Percentiles rank a stretch among this genome's conserved stretches.
Conservation (phyloP, 2,888 invertebrate species). For the Polyommatus icarus region DNA sequence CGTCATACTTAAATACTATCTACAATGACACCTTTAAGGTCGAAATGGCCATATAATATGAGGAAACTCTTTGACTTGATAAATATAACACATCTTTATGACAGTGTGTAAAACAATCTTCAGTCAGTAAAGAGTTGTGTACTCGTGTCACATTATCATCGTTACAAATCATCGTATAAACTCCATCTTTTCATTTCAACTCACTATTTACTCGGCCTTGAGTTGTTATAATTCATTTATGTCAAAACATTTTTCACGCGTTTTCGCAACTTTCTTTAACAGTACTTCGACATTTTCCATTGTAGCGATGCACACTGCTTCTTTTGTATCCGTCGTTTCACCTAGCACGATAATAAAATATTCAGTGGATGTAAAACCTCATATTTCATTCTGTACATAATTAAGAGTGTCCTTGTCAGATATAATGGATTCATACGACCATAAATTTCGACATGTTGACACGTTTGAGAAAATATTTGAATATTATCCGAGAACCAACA, state of each 20-base stretch:
- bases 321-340: conserved; percentile 37
- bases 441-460: conserved; percentile 70
- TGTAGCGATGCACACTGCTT: conserved; percentile 42
- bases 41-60: not conserved
- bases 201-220: conserved; percentile 59
- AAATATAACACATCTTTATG: not conserved
- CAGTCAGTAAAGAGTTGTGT: conserved; percentile 2
- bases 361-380: conserved; percentile 48
- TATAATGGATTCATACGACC: conserved; percentile 55
- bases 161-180: conserved; percentile 44
- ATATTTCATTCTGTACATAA: conserved; percentile 37
- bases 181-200: conserved; percentile 34
- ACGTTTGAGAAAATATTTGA: conserved; percentile 64
- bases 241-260: conserved; percentile 53
- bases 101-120: not conserved
- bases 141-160: conserved; percentile 32
- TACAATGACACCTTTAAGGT: not conserved
- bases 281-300: conserved; percentile 40
- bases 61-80: not conserved
- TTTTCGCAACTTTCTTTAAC: conserved; percentile 36
- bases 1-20: not conserved
- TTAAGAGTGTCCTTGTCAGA: conserved; percentile 46
- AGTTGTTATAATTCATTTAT: conserved; percentile 55
- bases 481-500: conserved; percentile 67
- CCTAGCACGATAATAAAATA: conserved; percentile 39